Evolutionary conservation across 2,888 invertebrate genomes (phyloP).

Genomic region (Epirrita christyi): DNA sequence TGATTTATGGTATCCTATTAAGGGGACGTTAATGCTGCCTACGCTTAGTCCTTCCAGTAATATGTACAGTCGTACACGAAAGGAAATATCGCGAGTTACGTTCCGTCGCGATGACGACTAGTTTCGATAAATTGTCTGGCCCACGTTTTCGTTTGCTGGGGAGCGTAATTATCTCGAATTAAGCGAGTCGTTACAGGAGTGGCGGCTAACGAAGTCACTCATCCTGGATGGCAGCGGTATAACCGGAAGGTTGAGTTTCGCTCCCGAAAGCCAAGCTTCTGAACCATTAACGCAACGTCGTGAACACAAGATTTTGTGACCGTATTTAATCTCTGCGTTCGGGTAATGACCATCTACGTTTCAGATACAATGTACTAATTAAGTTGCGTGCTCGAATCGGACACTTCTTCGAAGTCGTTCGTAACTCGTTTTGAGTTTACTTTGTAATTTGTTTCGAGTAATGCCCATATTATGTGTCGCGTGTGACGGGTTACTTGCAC

Average conservation of each 20-base stretch:
- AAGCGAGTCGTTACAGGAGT: conserved; percentile 75
- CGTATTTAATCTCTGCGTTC: conserved; percentile 60
- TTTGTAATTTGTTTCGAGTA: conserved; percentile 54
- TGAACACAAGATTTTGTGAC: conserved; percentile 61
- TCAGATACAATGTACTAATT: conserved; percentile 54
- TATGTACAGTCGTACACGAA: conserved; percentile 43
- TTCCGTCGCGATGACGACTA: conserved; percentile 49
- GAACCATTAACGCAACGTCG: conserved; percentile 67
- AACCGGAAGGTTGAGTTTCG: conserved; percentile 78
- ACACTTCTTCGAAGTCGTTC: conserved; percentile 52
- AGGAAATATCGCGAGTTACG: conserved; percentile 48
- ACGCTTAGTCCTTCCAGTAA: conserved; percentile 54
- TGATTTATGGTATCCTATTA: conserved; percentile 65
- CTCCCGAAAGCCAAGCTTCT: conserved; percentile 58
- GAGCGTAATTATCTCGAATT: conserved; percentile 79
- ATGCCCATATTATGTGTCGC: conserved; percentile 54
- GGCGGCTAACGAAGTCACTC: conserved; percentile 70
- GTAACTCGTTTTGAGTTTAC: conserved; percentile 37
- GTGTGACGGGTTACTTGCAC: conserved; percentile 61
- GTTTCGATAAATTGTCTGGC: conserved; percentile 66
- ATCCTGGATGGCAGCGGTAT: conserved; percentile 57
- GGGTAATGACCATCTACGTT: conserved; percentile 55
- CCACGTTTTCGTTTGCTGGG: conserved; percentile 67
- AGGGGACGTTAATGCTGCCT: conserved; percentile 57
- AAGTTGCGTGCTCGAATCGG: conserved; percentile 49